Evolutionary conservation across 2,113 vertebrate species (phyloP).

Genomic region (Psammodynastes pulverulentus): DNA sequence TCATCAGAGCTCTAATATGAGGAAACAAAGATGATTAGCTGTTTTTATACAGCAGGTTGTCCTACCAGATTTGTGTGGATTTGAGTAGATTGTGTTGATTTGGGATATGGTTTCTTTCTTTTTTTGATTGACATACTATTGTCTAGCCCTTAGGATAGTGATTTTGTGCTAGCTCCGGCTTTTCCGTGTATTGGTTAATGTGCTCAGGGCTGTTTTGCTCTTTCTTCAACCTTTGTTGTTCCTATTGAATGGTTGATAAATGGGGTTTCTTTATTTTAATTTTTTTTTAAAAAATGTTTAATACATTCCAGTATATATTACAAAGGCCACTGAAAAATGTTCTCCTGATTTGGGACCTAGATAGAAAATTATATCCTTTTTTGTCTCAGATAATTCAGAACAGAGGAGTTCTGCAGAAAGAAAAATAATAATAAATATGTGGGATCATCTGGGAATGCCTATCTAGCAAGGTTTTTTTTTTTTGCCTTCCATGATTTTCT

Average conservation of each 20-base stretch:
- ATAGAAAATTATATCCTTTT: not conserved
- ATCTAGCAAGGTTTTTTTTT: not conserved
- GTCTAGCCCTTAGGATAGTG: not conserved
- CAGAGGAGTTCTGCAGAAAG: not conserved
- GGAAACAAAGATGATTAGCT: not conserved
- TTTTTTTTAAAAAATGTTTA: not conserved
- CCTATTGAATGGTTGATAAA: not conserved
- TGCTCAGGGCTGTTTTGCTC: not conserved
- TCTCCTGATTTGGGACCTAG: not conserved
- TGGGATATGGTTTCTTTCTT: not conserved
- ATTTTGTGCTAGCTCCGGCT: not conserved
- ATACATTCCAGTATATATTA: not conserved
- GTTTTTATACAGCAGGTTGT: not conserved
- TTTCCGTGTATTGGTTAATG: not conserved
- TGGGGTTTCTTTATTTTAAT: not conserved
- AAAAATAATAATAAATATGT: not conserved
- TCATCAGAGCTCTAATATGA: not conserved
- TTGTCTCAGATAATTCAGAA: not conserved
- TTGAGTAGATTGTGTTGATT: not conserved
- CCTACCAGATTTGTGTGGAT: not conserved
- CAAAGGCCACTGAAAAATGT: not conserved
- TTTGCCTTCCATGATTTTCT: not conserved
- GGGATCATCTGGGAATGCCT: not conserved
- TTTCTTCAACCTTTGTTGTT: not conserved
- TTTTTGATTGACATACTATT: not conserved